These are phyloP conservation scores for Emydoidea blandingii DNA, from an alignment of 2,797 vertebrate genomes.

Conservation along the genomic window DNA sequence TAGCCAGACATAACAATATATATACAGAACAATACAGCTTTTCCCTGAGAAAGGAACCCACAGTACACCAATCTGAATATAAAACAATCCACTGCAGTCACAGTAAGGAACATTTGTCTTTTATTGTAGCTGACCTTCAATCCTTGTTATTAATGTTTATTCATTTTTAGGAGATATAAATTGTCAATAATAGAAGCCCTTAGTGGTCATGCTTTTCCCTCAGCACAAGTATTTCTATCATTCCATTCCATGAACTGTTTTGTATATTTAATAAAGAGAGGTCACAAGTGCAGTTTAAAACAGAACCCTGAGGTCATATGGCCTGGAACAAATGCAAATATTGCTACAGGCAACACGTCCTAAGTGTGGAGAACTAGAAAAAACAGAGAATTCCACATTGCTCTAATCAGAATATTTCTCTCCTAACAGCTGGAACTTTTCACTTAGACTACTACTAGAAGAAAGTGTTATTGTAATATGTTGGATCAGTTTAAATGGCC, in stretches of 20 bases:
- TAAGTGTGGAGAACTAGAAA: slow-evolving; percentile 35
- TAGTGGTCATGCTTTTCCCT: neutral
- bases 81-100: neutral
- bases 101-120: neutral
- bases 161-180: neutral
- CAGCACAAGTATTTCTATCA: slow-evolving; percentile 13
- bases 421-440: slow-evolving; percentile 44
- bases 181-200: neutral
- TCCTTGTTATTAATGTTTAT: neutral
- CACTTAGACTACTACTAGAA: slow-evolving; percentile 29
- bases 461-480: neutral
- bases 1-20: neutral
- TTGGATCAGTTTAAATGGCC: slow-evolving; percentile 28
- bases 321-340: slow-evolving; percentile 60
- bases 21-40: neutral
- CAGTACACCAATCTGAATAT: neutral
- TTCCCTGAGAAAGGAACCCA: neutral
- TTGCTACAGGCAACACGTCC: slow-evolving; percentile 51
- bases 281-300: neutral
- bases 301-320: slow-evolving; percentile 28
- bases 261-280: neutral
- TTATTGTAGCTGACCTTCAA: neutral
- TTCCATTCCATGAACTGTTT: neutral
- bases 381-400: slow-evolving; percentile 4
- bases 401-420: slow-evolving; percentile 37